Percentiles rank a stretch among this genome's conserved stretches.
phyloP scores from a whole-genome alignment of 2,888 invertebrate species.

The Pterobdella sp. region DNA sequence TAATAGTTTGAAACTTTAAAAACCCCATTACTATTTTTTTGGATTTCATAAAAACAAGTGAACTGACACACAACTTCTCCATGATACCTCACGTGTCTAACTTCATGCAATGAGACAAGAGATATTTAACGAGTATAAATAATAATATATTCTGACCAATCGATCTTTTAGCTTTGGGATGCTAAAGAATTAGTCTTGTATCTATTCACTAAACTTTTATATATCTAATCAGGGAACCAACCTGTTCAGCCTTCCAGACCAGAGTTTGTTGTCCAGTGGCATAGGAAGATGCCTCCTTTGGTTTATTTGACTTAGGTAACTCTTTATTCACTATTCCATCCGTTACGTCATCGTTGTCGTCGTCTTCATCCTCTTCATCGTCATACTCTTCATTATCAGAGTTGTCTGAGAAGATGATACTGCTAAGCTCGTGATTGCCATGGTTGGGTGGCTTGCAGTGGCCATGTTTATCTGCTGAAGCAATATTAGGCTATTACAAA shows the following conservation, averaged over 20 bases:
- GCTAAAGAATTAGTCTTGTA: too few species aligned
- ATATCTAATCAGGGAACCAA: background rate
- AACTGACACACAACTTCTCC: too few species aligned
- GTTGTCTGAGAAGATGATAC: conserved; percentile 14
- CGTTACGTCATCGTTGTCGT: background rate
- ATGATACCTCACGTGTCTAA: too few species aligned
- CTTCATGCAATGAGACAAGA: too few species aligned
- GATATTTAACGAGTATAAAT: too few species aligned
- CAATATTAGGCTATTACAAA: background rate
- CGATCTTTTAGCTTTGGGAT: too few species aligned
- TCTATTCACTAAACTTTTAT: background rate
- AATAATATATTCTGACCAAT: too few species aligned
- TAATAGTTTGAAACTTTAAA: too few species aligned
- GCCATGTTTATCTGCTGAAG: background rate
- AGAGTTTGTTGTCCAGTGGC: background rate
- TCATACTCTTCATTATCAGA: conserved; percentile 17
- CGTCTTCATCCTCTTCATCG: conserved; percentile 17
- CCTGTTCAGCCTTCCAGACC: conserved; percentile 21
- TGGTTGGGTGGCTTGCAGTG: background rate
- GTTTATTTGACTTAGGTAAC: background rate
- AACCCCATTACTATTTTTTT: too few species aligned
- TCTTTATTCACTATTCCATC: background rate
- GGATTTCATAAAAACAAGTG: too few species aligned
- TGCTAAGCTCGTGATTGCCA: background rate
- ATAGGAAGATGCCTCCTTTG: background rate